phyloP scores from a whole-genome alignment of 2,113 vertebrate species.

The Patagioenas fasciata region DNA sequence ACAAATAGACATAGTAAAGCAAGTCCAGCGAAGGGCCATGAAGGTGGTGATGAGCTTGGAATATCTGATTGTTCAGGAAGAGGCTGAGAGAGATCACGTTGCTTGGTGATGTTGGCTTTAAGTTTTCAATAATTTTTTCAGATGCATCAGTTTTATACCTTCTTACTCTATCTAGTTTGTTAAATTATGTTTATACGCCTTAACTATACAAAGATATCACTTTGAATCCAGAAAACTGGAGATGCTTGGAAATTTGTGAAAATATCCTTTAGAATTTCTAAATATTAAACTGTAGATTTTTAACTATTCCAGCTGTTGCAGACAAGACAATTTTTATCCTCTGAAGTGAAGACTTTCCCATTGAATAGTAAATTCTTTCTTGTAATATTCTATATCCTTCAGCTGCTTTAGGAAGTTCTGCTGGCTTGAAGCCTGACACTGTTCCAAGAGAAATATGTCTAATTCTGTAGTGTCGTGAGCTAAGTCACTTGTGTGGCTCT shows the following conservation, averaged over 20 bases:
- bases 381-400: background rate
- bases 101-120: background rate
- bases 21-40: background rate
- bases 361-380: background rate
- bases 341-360: background rate
- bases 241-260: background rate
- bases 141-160: background rate
- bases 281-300: background rate
- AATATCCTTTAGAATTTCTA: background rate
- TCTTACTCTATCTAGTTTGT: background rate
- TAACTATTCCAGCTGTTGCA: background rate
- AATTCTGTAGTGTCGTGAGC: background rate
- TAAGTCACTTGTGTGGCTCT: background rate
- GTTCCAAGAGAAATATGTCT: background rate
- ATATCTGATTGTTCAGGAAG: background rate
- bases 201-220: background rate
- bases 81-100: background rate
- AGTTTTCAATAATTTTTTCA: background rate
- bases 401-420: background rate
- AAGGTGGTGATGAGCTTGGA: background rate
- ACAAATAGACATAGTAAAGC: background rate
- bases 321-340: background rate
- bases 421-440: background rate
- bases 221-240: background rate
- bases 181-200: background rate